Base-by-base conservation (phyloP, 2,113 vertebrate genomes). In the Chascanopsetta lugubris region DNA sequence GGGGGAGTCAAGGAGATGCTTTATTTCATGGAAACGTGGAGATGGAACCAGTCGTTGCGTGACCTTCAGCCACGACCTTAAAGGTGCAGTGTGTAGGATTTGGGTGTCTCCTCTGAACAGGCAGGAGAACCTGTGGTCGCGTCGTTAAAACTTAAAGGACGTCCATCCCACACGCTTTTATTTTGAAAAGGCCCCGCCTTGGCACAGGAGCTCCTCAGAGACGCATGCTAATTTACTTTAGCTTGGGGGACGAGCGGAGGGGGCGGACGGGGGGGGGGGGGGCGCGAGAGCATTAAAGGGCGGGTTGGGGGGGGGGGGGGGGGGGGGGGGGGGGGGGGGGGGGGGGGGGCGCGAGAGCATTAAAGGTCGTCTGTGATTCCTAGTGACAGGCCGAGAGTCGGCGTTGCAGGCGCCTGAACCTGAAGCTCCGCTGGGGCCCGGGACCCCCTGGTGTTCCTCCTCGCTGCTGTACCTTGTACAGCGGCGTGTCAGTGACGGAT, bases 311-410 rank as follows among this genome's bases (percentile, higher is more conserved):
- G 61, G 17, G 38, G 20, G 24, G 24, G 27, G 21, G 50, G 9
- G 56, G 32, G 77, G 40, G 56, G 43, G 29, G 61, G 70, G 24
- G 43, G 61, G 17, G 38, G 20, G 24, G 40, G 56, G 43, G 29
- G 61, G 70, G 24, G 43, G 61, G 17, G 38, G 20, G 24, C 20
- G 27, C 24, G 50, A 12, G 56, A 36, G 77, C 61, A 20, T 50
- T 85, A 82, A 84, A 88, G 89, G 78, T 89, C 80, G 57, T 59
- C 59, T 64, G 60, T 93, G 88, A 93, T 88, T 84, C 75, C 77
- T 79, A 85, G 85, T 92, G 93, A 93, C 90, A 92, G 77, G 80
- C 62, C 64, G 83, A 83, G 90, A 93, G 89, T 81, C 69, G 74
- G 80, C 59, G 73, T n/a, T 58, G 57, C 77, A 64, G 65, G 71